Conservation (phyloP, 2,888 invertebrate genomes). For the Eristalis intricaria region DNA sequence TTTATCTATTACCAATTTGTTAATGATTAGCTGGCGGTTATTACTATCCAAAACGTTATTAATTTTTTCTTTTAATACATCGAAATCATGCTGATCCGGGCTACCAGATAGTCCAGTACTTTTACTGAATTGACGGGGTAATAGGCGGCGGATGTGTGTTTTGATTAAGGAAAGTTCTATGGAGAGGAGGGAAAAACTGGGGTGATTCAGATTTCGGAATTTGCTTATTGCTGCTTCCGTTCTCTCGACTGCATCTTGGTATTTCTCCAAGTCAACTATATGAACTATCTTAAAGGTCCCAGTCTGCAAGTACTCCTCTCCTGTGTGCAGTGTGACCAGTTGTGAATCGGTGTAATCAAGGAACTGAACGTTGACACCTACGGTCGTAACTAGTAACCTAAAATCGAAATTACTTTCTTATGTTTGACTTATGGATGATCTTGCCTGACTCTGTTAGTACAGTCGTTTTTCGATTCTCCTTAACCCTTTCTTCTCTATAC, state of each 20-base stretch:
- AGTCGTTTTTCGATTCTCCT: constrained; percentile 44
- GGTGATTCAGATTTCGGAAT: background rate
- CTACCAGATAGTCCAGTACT: constrained; percentile 4
- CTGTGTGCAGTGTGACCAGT: background rate
- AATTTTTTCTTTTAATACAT: too few relatives aligned
- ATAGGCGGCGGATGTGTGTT: constrained; percentile 9
- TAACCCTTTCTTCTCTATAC: constrained; percentile 51
- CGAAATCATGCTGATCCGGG: too few relatives aligned
- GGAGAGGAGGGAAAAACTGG: constrained; percentile 6
- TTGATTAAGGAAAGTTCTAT: constrained; percentile 6
- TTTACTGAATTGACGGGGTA: background rate
- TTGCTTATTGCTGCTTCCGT: constrained; percentile 6
- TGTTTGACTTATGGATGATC: constrained; percentile 47
- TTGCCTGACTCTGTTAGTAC: constrained; percentile 41
- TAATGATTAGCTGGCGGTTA: too few relatives aligned
- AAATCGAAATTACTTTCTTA: constrained; percentile 32
- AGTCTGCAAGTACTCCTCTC: too few relatives aligned
- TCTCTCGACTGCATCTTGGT: background rate
- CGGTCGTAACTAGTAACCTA: background rate
- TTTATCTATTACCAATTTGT: too few relatives aligned
- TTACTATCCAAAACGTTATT: too few relatives aligned
- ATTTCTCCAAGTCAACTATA: background rate
- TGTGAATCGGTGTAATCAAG: background rate
- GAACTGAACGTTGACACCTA: constrained; percentile 2
- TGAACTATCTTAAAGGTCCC: background rate